Percentiles rank a stretch among this genome's conserved stretches.
phyloP scores from a whole-genome alignment of 2,888 invertebrate genomes.

The Xestia xanthographa region DNA sequence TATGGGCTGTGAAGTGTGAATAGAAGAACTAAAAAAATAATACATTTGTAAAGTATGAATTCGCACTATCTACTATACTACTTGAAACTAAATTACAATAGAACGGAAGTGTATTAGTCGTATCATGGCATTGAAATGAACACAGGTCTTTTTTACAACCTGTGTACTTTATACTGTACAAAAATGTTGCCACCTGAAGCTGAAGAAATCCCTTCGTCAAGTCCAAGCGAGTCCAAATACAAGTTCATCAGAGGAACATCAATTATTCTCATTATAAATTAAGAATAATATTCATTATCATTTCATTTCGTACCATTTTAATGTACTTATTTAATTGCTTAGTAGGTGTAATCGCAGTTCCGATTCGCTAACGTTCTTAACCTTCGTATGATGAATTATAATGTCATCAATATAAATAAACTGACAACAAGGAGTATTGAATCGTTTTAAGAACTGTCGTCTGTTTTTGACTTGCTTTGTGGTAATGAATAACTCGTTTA shows the following conservation, averaged over 20 bases:
- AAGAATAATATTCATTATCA: conserved; percentile 11
- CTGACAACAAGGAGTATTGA: conserved; percentile 41
- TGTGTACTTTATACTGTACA: conserved; percentile 4
- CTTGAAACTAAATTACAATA: conserved; percentile 54
- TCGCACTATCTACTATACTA: conserved; percentile 36
- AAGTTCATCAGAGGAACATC: background rate
- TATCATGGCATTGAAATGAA: conserved; percentile 34
- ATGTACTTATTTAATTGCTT: conserved; percentile 4
- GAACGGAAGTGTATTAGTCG: conserved; percentile 40
- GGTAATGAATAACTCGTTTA: conserved; percentile 49
- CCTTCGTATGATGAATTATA: conserved; percentile 56
- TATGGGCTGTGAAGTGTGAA: conserved; percentile 18
- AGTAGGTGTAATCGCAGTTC: conserved; percentile 46
- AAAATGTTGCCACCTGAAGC: background rate
- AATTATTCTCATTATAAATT: background rate
- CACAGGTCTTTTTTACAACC: conserved; percentile 21
- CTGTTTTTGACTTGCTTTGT: conserved; percentile 42
- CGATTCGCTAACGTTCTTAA: conserved; percentile 40
- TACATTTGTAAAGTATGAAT: conserved; percentile 26
- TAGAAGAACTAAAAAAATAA: conserved; percentile 3
- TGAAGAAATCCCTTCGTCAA: conserved; percentile 3
- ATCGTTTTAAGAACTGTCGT: conserved; percentile 43
- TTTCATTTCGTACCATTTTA: conserved; percentile 8
- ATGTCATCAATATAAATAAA: conserved; percentile 64
- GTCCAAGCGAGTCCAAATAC: too few species aligned